Evolutionary conservation across 2,113 vertebrate species (phyloP), one percentile per base, ranked within the genome.

Genomic region (Patagioenas fasciata): DNA sequence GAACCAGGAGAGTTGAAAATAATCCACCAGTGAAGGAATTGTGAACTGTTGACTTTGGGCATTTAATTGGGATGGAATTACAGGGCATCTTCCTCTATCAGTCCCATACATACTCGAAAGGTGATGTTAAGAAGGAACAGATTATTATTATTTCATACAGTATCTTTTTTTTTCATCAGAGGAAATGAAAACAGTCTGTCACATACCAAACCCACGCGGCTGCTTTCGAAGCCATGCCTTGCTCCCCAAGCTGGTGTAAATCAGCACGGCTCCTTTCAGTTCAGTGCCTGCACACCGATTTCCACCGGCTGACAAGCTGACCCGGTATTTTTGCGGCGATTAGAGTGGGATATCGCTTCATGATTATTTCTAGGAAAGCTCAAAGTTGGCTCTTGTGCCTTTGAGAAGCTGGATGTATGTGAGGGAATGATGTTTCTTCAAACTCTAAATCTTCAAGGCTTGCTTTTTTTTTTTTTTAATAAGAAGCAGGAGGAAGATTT

Each of bases 401-500:
- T 92, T 91, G 86, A 96, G 90, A 80, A 87, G 92, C 84, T 95
- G 66, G 54, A 81, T 87, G 32, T 26, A 53, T 87, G 84, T 4
- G 14, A 34, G 58, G 60, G 54, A 93, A 94, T 69, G 92, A 95
- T 82, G 62, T 66, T 93, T 69, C 80, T 64, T 87, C 88, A 92
- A 91, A 85, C 64, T 89, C 56, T 92, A 81, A 92, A 93, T 96
- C 88, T 96, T 91, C 71, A 36, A 85, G 88, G 65, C 48, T 89
- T 73, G 26, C 36, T 47, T 74, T 57, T 51, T 48, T 6, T 62
- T 34, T 9, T 74, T 91, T 88, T 82, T 69, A 96, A 75, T 79
- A 88, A 87, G 91, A 73, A 85, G 85, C 77, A 91, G 69, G 71
- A 95, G 90, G 92, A 94, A 97, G 88, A 91, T 95, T 94, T 94